phyloP scores from a whole-genome alignment of 2,797 vertebrate species.

The Rhyacichthys aspro region DNA sequence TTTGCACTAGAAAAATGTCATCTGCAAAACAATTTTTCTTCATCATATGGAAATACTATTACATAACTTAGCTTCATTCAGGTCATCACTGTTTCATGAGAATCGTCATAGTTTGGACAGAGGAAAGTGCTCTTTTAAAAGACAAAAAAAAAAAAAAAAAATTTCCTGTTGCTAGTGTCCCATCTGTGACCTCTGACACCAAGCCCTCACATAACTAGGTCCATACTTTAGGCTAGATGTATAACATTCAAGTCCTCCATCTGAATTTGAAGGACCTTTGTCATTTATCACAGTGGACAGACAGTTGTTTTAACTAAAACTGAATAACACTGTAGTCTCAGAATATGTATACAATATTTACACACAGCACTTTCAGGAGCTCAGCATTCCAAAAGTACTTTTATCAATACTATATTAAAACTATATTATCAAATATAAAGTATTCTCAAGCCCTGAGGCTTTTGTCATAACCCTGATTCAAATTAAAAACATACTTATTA shows the following conservation, averaged over 20 bases:
- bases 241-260: conserved; percentile 14
- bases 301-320: conserved; percentile 23
- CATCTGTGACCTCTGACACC: conserved; percentile 56
- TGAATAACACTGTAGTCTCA: conserved; percentile 16
- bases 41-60: conserved; percentile 12
- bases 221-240: conserved; percentile 19
- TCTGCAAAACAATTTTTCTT: conserved; percentile 3
- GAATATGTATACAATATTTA: not conserved
- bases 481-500: not conserved
- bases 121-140: conserved; percentile 27
- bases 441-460: conserved; percentile 12
- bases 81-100: conserved; percentile 18
- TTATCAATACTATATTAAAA: conserved; percentile 30
- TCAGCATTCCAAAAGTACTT: conserved; percentile 34
- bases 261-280: conserved; percentile 7
- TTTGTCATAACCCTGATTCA: conserved; percentile 17
- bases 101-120: conserved; percentile 22
- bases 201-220: conserved; percentile 43
- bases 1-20: conserved; percentile 32
- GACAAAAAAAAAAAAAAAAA: conserved; percentile 53
- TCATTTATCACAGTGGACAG: conserved; percentile 24
- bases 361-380: conserved; percentile 15
- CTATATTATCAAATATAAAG: conserved; percentile 19
- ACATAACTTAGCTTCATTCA: conserved; percentile 14
- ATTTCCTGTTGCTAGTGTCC: conserved; percentile 45